Conservation (phyloP, 2,113 vertebrate species). For the Calidris pugnax region DNA sequence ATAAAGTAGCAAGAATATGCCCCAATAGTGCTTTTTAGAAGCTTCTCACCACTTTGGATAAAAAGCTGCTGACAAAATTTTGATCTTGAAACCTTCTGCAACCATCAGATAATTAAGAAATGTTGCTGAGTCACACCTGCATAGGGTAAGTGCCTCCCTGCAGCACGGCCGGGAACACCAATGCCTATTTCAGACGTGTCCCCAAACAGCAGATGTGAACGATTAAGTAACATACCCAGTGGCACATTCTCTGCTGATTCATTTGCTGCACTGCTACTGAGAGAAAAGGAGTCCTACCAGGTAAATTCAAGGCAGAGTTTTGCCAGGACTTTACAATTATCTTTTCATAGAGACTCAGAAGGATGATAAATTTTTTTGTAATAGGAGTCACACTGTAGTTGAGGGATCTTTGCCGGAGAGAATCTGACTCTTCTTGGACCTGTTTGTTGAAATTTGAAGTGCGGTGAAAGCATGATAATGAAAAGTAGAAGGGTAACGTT, state of each 20-base stretch:
- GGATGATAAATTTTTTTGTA: not conserved
- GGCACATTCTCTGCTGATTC: slow-evolving; percentile 22
- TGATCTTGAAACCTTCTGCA: slow-evolving; percentile 23
- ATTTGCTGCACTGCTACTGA: not conserved
- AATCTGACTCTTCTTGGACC: not conserved
- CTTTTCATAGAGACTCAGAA: not conserved
- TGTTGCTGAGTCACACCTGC: slow-evolving; percentile 32
- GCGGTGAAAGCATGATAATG: not conserved
- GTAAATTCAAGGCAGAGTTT: not conserved
- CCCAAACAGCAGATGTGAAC: slow-evolving; percentile 21
- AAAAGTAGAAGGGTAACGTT: not conserved
- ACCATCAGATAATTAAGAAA: slow-evolving; percentile 28
- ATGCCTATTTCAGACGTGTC: not conserved
- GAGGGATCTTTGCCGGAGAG: not conserved
- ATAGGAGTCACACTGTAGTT: not conserved
- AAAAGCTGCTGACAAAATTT: slow-evolving; percentile 59
- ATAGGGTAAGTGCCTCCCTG: not conserved
- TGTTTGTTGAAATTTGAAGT: not conserved
- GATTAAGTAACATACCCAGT: not conserved
- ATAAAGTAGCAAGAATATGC: slow-evolving; percentile 15
- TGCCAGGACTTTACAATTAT: not conserved
- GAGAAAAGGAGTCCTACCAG: not conserved
- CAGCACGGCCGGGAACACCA: not conserved
- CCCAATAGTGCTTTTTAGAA: slow-evolving; percentile 50
- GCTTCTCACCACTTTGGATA: slow-evolving; percentile 50